Evolutionary conservation across 2,888 invertebrate genomes (phyloP), one percentile per base, ranked within the genome.

Genomic region (Clostera curtula): DNA sequence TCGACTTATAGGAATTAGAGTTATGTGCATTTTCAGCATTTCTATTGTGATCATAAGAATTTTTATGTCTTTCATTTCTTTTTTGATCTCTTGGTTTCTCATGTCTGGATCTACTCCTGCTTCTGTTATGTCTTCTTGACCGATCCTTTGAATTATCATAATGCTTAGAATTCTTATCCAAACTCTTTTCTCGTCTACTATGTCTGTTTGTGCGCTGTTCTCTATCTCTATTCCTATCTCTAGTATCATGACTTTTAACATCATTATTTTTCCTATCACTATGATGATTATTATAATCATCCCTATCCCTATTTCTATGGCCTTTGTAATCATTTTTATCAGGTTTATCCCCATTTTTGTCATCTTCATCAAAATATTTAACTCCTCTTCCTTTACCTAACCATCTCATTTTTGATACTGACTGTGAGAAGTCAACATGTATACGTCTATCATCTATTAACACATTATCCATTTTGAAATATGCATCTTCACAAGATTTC

Each of bases 391-490:
- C 96, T 77, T 95, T 96, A 2, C 96, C 96, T 27, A 90, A 86
- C 94, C 95, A 97, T 52, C 91, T 91, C 49, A 95, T 88, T 75
- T 97, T 98, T 2, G 98, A 91, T 0, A 99, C 98, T 24, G 98
- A 98, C 69, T 99, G 99, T 40, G 97, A 98, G 82, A 99, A 99
- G 75, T 99, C 99, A 0, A 99, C 99, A 79, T 99, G 99, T 56
- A 99, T 99, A 40, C 99, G 87, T 12, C 99, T 86, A 65, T 99
- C 99, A 76, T 99, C 99, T 52, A 99, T 99, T 4, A 99, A 83
- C 0, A 99, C 98, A 84, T 99, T 99, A 67, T 98, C 98, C 99
- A 99, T 99, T 85, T 99, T 99, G 59, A 99, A 97, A 73, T 95
- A 99, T 1, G 99, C 99, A 50, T 94, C 93, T 79, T 99, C 99